A percentile compares a stretch with the other conserved stretches of the same genome.
These are phyloP conservation scores for Ctenoplectra terminalis DNA, from an alignment of 1,140 invertebrate genomes.

Conservation along the genomic window DNA sequence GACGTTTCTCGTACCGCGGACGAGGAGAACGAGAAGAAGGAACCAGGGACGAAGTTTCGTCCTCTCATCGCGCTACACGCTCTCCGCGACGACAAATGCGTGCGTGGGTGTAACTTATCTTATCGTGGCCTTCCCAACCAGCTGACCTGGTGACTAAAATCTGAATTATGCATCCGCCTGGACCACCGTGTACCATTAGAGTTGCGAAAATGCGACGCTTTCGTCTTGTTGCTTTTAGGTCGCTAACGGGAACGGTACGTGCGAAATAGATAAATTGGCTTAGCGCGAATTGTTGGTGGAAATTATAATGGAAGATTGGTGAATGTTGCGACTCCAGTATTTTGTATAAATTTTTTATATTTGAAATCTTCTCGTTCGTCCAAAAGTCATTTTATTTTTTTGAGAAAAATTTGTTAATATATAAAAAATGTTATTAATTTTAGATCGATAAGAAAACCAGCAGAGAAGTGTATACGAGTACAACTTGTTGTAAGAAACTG, in stretches of 20 bases:
- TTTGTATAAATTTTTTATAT: too few species aligned
- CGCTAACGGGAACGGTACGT: too few species aligned
- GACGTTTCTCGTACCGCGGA: constrained; percentile 33
- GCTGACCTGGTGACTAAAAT: background rate
- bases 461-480: too few species aligned
- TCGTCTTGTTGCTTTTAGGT: background rate
- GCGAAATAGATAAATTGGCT: background rate
- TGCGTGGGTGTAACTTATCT: background rate
- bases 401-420: too few species aligned
- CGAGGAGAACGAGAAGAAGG: background rate
- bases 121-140: background rate
- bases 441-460: too few species aligned
- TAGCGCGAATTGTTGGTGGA: too few species aligned
- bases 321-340: too few species aligned
- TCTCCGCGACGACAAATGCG: constrained; percentile 8
- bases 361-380: too few species aligned
- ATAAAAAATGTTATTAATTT: too few species aligned
- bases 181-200: background rate
- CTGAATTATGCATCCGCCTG: background rate
- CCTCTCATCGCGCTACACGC: constrained; percentile 3
- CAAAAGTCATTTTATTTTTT: too few species aligned
- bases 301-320: too few species aligned
- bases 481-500: too few species aligned
- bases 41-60: constrained; percentile 37
- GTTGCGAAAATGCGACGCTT: background rate